A percentile compares a stretch with the other conserved stretches of the same genome.
phyloP scores from a whole-genome alignment of 2,113 vertebrate species.

The Corvus moneduloides region DNA sequence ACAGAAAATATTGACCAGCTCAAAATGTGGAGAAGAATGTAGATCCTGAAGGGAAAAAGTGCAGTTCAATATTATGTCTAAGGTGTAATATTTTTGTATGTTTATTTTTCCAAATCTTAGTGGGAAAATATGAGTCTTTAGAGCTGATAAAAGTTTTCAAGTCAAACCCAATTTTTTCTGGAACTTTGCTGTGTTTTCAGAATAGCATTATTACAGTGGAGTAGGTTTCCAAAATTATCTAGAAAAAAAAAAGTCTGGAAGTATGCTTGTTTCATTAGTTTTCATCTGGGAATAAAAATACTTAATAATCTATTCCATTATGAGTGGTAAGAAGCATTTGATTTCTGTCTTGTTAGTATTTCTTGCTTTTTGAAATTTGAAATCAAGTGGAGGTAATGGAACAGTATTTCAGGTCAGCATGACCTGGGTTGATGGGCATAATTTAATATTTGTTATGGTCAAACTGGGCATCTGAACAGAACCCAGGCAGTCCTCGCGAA shows the following conservation, averaged over 20 bases:
- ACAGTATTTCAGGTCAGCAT: not conserved
- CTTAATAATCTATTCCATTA: not conserved
- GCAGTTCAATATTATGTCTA: not conserved
- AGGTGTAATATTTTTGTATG: not conserved
- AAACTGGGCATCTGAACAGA: not conserved
- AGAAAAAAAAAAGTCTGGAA: not conserved
- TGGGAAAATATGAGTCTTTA: not conserved
- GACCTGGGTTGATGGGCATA: not conserved
- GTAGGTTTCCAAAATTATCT: not conserved
- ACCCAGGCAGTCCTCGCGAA: not conserved
- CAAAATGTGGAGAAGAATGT: not conserved
- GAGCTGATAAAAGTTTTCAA: not conserved
- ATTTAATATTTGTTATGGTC: not conserved
- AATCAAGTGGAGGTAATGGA: not conserved
- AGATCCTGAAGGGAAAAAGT: not conserved
- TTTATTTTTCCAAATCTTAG: not conserved
- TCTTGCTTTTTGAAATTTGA: not conserved
- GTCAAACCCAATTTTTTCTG: not conserved
- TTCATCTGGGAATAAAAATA: not conserved
- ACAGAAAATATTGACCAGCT: not conserved
- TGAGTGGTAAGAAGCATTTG: not conserved
- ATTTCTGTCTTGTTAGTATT: not conserved
- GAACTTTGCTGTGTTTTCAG: not conserved
- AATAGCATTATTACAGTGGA: not conserved
- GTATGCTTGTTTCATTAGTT: not conserved